Conservation (phyloP, 2,888 invertebrate species). For the Pristionchus arcanus region DNA sequence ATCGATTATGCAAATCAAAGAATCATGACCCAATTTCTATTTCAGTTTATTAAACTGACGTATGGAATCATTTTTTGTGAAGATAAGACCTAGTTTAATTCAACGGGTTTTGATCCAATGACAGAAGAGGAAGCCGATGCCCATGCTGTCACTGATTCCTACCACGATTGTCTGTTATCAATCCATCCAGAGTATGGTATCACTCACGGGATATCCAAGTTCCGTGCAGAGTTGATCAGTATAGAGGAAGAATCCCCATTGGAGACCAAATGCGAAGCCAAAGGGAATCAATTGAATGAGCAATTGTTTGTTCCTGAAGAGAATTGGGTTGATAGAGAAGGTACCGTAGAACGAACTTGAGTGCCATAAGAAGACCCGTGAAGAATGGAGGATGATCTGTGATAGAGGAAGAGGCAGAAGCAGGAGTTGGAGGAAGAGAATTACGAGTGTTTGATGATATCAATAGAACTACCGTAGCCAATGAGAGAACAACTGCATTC, state of each 20-base stretch:
- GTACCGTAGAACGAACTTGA: background rate
- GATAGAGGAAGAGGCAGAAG: constrained; percentile 66
- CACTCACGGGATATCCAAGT: constrained; percentile 8
- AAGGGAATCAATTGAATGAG: constrained; percentile 28
- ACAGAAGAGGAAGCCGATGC: background rate
- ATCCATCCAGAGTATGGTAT: background rate
- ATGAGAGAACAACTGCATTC: constrained; percentile 36
- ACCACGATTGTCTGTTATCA: background rate
- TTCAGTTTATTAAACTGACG: no score
- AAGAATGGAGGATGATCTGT: constrained; percentile 36
- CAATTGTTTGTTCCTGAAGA: constrained; percentile 14
- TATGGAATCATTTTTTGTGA: no score
- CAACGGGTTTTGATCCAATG: no score
- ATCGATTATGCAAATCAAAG: no score
- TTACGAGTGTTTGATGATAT: constrained; percentile 60
- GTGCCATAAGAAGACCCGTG: background rate
- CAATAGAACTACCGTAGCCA: constrained; percentile 61
- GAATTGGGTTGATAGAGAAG: no score
- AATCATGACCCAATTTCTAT: no score
- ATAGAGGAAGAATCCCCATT: constrained; percentile 21
- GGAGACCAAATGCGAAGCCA: constrained; percentile 16
- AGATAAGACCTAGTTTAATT: no score
- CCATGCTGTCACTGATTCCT: constrained; percentile 36
- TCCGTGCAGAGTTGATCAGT: constrained; percentile 14
- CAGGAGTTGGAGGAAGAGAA: constrained; percentile 72